Base-by-base conservation (phyloP, 2,797 vertebrate genomes). In the Sandelia bainsii region DNA sequence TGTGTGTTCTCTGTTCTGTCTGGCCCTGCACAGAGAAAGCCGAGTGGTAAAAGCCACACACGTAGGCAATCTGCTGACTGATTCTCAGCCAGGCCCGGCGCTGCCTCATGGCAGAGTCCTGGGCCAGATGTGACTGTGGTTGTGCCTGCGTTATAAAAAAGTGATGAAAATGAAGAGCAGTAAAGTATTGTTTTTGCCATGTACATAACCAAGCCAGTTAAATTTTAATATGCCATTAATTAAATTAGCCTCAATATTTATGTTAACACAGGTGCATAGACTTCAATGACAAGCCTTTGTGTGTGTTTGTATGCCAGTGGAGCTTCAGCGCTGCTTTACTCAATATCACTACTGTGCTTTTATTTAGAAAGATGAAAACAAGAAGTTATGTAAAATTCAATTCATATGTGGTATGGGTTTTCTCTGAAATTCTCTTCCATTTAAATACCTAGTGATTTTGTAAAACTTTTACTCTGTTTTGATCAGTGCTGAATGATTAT, bases 81-180 rank as follows among this genome's bases (percentile, higher is more conserved):
- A 88, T 87, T 89, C 88, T 71, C 72, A 71, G 92, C 94, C 93
- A 94, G 84, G 72, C 80, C 77, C 82, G 84, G 85, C 87, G 84
- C 81, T 84, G 80, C 84, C 48, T 91, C 83, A 94, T 64, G 84
- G 87, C 91, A 91, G 92, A 92, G 85, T 83, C 89, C 80, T 81
- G 83, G 89, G 82, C 93, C 95, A 97, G 94, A 96, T 96, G 95
- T 94, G 91, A 92, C 91, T 94, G 85, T 87, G 93, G 90, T 93
- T 87, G 85, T 93, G 91, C 84, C 86, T 81, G 89, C 85, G 87
- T 94, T 95, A 93, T 81, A 91, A 94, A 89, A 87, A 90, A 86
- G 60, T 72, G 62, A 66, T 67, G 75, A 73, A 82, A 52, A 9
- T 45, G n/a, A 51, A 56, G 75, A 77, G 79, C 71, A 77, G 69